phyloP scores from a whole-genome alignment of 2,888 invertebrate genomes.

The Xylocampa areola region DNA sequence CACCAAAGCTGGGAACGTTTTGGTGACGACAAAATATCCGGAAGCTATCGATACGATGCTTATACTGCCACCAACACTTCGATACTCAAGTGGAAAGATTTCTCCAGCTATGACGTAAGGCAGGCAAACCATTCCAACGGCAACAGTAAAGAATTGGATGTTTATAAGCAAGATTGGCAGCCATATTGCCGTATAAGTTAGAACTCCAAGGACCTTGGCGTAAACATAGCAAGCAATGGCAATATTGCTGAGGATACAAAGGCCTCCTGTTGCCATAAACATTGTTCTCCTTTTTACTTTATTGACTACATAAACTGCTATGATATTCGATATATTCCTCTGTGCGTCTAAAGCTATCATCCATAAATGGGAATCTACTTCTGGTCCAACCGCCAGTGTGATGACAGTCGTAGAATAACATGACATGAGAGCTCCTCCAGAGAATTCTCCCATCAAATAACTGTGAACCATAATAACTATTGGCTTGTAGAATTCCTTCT shows the following conservation, averaged over 20 bases:
- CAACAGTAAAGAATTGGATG: conserved; percentile 85
- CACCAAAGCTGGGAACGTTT: conserved; percentile 89
- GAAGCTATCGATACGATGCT: conserved; percentile 87
- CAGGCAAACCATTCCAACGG: conserved; percentile 89
- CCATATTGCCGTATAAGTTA: conserved; percentile 72
- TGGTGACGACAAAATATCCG: conserved; percentile 90
- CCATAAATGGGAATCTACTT: conserved; percentile 89
- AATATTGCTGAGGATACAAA: conserved; percentile 87
- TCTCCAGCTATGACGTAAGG: conserved; percentile 92
- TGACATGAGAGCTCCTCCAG: conserved; percentile 91
- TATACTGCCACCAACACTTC: conserved; percentile 90
- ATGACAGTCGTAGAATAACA: conserved; percentile 91
- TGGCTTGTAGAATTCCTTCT: conserved; percentile 88
- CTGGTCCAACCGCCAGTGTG: conserved; percentile 84
- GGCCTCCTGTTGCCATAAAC: conserved; percentile 87
- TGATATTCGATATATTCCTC: conserved; percentile 87
- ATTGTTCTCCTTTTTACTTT: conserved; percentile 89
- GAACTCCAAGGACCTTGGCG: conserved; percentile 56
- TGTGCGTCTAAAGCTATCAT: conserved; percentile 90
- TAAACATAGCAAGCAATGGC: conserved; percentile 80
- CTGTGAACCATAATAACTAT: conserved; percentile 88
- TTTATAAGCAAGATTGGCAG: conserved; percentile 82
- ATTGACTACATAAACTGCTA: conserved; percentile 89
- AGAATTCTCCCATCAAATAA: conserved; percentile 90
- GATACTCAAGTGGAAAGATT: conserved; percentile 89